Evolutionary conservation across 2,888 invertebrate species (phyloP).

Genomic region (Lacanobia oleracea): DNA sequence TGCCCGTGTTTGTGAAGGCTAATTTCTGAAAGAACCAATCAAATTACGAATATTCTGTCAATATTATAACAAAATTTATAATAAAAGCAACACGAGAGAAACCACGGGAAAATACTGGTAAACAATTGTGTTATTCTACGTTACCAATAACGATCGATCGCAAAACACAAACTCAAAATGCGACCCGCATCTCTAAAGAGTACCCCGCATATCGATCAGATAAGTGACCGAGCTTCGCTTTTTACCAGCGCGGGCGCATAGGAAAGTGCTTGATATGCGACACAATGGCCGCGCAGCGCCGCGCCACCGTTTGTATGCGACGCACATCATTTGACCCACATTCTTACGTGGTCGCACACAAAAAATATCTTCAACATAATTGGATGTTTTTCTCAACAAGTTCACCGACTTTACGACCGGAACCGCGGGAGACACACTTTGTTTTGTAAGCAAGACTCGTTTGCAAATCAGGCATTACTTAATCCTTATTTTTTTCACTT

Average conservation of each 20-base stretch:
- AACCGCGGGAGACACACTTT: constrained; percentile 53
- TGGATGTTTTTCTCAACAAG: constrained; percentile 57
- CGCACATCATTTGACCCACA: constrained; percentile 64
- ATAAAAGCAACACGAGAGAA: background rate
- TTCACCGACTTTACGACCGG: constrained; percentile 60
- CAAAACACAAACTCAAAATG: constrained; percentile 25
- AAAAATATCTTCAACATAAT: constrained; percentile 53
- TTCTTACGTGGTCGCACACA: constrained; percentile 60
- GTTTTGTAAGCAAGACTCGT: constrained; percentile 56
- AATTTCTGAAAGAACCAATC: too few relatives aligned
- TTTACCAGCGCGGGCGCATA: constrained; percentile 45
- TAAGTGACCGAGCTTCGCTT: constrained; percentile 50
- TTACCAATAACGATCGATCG: background rate
- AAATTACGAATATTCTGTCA: too few relatives aligned
- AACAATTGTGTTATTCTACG: too few relatives aligned
- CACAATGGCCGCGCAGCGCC: constrained; percentile 47
- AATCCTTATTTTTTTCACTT: constrained; percentile 58
- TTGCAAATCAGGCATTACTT: constrained; percentile 62
- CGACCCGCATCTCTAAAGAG: constrained; percentile 42
- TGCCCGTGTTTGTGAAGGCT: too few relatives aligned
- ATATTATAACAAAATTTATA: too few relatives aligned
- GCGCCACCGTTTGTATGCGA: constrained; percentile 53
- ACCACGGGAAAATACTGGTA: background rate
- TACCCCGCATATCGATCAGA: constrained; percentile 44
- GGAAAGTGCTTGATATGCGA: constrained; percentile 60